Conservation (phyloP, 2,888 invertebrate species). For the Griposia aprilina region DNA sequence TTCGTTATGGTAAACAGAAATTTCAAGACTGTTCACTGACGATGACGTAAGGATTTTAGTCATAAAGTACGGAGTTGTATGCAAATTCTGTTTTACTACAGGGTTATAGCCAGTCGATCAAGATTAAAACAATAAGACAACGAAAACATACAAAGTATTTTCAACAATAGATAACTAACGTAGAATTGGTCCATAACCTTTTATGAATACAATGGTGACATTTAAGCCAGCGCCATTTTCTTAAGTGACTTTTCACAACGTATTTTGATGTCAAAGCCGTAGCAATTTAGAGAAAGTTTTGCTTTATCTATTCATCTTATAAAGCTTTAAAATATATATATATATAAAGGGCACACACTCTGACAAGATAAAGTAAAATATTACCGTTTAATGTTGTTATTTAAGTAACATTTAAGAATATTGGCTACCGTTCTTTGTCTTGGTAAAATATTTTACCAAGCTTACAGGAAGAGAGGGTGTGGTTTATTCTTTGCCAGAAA, state of each 20-base stretch:
- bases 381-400: too few relatives aligned
- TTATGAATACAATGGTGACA: slow-evolving; percentile 13
- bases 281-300: background rate
- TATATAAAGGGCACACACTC: background rate
- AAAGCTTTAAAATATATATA: too few relatives aligned
- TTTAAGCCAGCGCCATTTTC: slow-evolving; percentile 10
- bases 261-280: slow-evolving; percentile 2
- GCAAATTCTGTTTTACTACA: slow-evolving; percentile 23
- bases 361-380: too few relatives aligned
- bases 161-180: slow-evolving; percentile 16
- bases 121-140: slow-evolving; percentile 1
- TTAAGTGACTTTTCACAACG: background rate
- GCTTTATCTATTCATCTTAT: too few relatives aligned
- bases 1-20: slow-evolving; percentile 6
- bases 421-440: background rate
- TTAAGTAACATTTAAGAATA: background rate
- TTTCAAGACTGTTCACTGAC: slow-evolving; percentile 1
- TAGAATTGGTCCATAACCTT: slow-evolving; percentile 11
- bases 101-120: background rate
- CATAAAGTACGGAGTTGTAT: slow-evolving; percentile 26
- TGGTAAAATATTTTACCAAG: background rate
- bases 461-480: background rate
- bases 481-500: background rate
- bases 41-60: slow-evolving; percentile 6
- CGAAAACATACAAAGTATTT: background rate